phyloP scores from a whole-genome alignment of 2,113 vertebrate genomes.

The Xiphophorus couchianus region DNA sequence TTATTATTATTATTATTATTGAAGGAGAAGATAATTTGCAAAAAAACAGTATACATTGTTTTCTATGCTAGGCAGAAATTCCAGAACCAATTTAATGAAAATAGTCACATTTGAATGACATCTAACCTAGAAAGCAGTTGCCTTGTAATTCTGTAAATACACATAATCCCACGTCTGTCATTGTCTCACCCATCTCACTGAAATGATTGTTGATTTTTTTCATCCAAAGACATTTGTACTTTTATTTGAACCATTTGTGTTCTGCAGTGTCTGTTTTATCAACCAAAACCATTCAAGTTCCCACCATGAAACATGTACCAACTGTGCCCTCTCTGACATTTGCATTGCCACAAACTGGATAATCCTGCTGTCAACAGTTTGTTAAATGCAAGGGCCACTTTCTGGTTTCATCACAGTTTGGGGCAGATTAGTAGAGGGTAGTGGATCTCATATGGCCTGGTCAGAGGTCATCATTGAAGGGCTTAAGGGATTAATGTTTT shows the following conservation, averaged over 20 bases:
- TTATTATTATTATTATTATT: not conserved
- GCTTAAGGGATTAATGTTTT: slow-evolving; percentile 84
- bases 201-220: slow-evolving; percentile 37
- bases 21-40: not conserved
- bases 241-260: not conserved
- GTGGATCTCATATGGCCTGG: slow-evolving; percentile 83
- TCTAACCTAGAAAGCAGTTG: not conserved
- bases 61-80: not conserved
- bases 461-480: slow-evolving; percentile 81
- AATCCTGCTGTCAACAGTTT: slow-evolving; percentile 81
- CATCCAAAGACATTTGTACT: slow-evolving; percentile 1
- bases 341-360: slow-evolving; percentile 70
- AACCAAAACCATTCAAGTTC: slow-evolving; percentile 2
- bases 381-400: slow-evolving; percentile 80
- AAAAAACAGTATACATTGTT: not conserved
- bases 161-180: slow-evolving; percentile 5
- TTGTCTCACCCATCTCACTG: slow-evolving; percentile 20
- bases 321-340: slow-evolving; percentile 62
- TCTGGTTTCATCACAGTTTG: slow-evolving; percentile 80
- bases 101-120: not conserved
- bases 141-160: not conserved
- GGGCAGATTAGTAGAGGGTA: slow-evolving; percentile 80
- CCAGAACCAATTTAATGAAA: no score
- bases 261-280: slow-evolving; percentile 36
- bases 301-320: slow-evolving; percentile 54